Evolutionary conservation across 1,140 invertebrate genomes (phyloP).

Genomic region (Ceratina japonica): DNA sequence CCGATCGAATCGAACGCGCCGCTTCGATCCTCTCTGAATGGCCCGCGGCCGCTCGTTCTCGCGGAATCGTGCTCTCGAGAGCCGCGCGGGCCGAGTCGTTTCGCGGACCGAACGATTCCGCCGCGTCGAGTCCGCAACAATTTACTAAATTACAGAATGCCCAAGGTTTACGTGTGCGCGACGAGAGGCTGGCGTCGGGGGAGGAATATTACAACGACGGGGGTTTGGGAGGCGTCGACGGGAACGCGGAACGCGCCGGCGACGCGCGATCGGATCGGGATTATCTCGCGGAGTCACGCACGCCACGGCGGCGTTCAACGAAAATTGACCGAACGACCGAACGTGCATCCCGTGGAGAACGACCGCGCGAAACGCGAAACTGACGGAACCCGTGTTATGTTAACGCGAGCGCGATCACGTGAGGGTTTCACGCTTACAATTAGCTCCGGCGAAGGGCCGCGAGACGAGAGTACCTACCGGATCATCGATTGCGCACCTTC

Average conservation of each 20-base stretch:
- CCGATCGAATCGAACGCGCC: too few relatives aligned
- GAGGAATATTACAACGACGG: slow-evolving; percentile 34
- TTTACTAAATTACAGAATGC: slow-evolving; percentile 71
- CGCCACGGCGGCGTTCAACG: slow-evolving; percentile 36
- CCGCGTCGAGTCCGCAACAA: slow-evolving; percentile 62
- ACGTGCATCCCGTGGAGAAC: neutral
- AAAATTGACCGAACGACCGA: slow-evolving; percentile 40
- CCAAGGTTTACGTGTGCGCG: slow-evolving; percentile 64
- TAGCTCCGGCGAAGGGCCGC: neutral
- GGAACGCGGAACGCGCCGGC: slow-evolving; percentile 5
- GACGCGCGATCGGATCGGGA: slow-evolving; percentile 32
- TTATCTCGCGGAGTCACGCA: slow-evolving; percentile 49
- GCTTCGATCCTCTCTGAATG: too few relatives aligned
- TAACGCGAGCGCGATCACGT: slow-evolving; percentile 13
- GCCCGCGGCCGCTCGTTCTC: too few relatives aligned
- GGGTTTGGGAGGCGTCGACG: neutral
- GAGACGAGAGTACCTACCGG: neutral
- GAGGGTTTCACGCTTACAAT: neutral
- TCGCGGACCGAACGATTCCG: slow-evolving; percentile 52
- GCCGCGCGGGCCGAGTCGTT: slow-evolving; percentile 5
- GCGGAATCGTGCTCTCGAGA: too few relatives aligned
- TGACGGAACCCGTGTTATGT: neutral
- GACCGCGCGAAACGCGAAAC: neutral
- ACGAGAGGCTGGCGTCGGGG: slow-evolving; percentile 51
- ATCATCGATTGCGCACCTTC: too few relatives aligned